Base-by-base conservation (phyloP, 2,888 invertebrate genomes). In the Tromatobia lineatoria region DNA sequence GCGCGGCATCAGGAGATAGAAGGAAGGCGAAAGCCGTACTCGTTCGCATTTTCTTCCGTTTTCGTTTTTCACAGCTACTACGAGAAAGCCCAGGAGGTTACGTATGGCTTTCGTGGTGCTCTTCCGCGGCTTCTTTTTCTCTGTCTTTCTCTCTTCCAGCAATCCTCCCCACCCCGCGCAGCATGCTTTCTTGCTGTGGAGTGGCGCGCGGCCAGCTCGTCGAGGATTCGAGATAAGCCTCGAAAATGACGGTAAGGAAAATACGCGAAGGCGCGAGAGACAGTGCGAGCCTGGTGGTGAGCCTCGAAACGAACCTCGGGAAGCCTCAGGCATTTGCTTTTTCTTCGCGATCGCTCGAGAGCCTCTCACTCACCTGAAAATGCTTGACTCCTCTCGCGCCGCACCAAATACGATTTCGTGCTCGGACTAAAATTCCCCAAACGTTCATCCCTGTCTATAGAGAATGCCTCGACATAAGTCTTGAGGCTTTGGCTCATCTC, bases 221-320 rank as follows among this genome's bases (percentile, higher is more conserved):
- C 42, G 70, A 34, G 50, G 75, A 29, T 77, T 64, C 74, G 74
- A 78, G 81, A 84, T 84, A 78, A 84, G 74, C 77, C 57, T 78
- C 74, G 50, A 75, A 69, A 84, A 84, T 84, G 74, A 81, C 77
- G 81, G 81, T 78, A 70, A 84, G 84, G 74, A 81, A 84, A 84
- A 84, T 81, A 81, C 59, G 78, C 57, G 29, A 59, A 76, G 69
- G 80, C 74, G 61, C 61, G 61, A 67, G 66, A 75, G 61, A 54
- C 80, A 73, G 66, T 73, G 67, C 66, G 18, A 73, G 75, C 59
- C 66, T 76, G 66, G 71, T 57, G 34, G 70, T 47, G 50, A 59
- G 75, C 64, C 75, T 75, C 42, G 64, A 45, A 71, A 67, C 74
- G 47, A 20, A 34, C 8, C 50, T n/a, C 59, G 38, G 47, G 18